These are phyloP conservation scores for Drosophila diplacantha DNA, from an alignment of 2,888 invertebrate genomes.

Conservation along the genomic window DNA sequence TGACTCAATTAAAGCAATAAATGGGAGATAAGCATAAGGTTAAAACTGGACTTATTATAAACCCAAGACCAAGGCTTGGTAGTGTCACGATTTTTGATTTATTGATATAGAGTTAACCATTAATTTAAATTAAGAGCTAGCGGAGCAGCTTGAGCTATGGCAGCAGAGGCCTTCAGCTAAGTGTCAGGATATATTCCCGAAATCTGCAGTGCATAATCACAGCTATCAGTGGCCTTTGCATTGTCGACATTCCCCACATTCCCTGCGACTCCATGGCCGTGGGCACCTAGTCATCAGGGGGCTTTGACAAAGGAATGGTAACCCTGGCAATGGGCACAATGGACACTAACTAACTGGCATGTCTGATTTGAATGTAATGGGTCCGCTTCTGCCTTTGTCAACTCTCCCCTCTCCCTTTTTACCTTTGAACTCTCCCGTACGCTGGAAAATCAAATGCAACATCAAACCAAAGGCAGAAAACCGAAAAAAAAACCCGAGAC, in stretches of 20 bases:
- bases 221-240: not conserved
- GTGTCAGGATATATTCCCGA: not conserved
- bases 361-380: slow-evolving; percentile 71
- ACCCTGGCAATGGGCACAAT: slow-evolving; percentile 51
- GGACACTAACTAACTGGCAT: slow-evolving; percentile 66
- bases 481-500: slow-evolving; percentile 10
- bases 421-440: slow-evolving; percentile 29
- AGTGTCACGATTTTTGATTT: no score
- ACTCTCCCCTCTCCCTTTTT: slow-evolving; percentile 12
- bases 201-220: slow-evolving; percentile 8
- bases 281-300: not conserved
- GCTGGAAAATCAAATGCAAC: slow-evolving; percentile 40
- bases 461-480: slow-evolving; percentile 7
- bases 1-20: not conserved
- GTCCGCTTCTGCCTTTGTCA: slow-evolving; percentile 40
- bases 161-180: no score
- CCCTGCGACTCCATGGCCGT: not conserved
- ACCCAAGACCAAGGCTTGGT: not conserved
- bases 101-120: no score
- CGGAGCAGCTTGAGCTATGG: no score
- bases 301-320: slow-evolving; percentile 1
- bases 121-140: no score
- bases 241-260: slow-evolving; percentile 4
- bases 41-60: not conserved
- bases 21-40: no score